Percentiles rank a stretch among this genome's conserved stretches.
Conservation (phyloP, 2,113 vertebrate species). For the Aix galericulata region DNA sequence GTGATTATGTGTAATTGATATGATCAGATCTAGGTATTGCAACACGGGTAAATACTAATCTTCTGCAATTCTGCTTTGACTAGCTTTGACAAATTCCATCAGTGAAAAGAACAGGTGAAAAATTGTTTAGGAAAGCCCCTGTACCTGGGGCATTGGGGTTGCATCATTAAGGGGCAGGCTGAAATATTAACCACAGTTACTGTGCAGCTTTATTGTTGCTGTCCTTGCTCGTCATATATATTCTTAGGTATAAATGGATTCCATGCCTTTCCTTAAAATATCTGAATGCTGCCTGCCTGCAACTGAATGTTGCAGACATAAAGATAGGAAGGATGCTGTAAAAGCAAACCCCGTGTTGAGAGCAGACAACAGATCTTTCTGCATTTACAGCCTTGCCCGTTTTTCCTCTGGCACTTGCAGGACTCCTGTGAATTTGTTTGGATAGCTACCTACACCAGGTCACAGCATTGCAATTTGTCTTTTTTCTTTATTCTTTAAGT, state of each 20-base stretch:
- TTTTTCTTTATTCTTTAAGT: background rate
- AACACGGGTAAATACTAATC: slow-evolving; percentile 30
- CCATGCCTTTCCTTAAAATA: background rate
- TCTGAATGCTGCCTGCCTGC: background rate
- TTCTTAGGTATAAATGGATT: background rate
- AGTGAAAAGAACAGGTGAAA: background rate
- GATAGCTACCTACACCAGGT: background rate
- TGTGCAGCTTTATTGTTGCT: background rate
- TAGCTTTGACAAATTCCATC: slow-evolving; percentile 15
- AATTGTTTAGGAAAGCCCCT: background rate
- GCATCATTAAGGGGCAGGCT: background rate
- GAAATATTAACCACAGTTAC: slow-evolving; percentile 30
- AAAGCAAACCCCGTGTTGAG: background rate
- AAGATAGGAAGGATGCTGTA: background rate
- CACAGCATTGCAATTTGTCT: slow-evolving; percentile 6
- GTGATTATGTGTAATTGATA: slow-evolving; percentile 40
- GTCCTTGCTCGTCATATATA: background rate
- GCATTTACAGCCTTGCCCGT: background rate
- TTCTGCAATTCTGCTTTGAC: slow-evolving; percentile 10
- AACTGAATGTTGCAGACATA: background rate
- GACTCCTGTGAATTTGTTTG: background rate
- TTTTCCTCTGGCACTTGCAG: background rate
- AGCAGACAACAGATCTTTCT: background rate
- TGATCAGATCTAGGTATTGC: background rate
- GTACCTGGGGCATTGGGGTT: background rate